A percentile compares a stretch with the other conserved stretches of the same genome.
phyloP scores from a whole-genome alignment of 1,140 invertebrate genomes.

The Leucophenga varia region DNA sequence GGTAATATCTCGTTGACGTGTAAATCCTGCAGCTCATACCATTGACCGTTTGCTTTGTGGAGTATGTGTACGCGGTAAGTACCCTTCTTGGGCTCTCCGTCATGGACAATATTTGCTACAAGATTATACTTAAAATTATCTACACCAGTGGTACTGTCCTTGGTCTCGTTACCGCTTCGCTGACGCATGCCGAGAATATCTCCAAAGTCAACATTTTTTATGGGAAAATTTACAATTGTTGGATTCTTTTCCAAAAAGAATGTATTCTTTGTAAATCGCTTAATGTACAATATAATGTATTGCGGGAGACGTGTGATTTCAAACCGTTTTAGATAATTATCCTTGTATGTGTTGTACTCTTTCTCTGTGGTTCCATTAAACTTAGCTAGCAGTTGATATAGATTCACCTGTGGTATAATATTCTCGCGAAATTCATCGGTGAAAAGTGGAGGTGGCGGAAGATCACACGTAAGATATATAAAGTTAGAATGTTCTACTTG shows the following conservation, averaged over 20 bases:
- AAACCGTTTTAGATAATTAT: constrained; percentile 96
- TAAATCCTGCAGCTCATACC: constrained; percentile 97
- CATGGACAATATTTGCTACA: constrained; percentile 97
- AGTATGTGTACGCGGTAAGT: constrained; percentile 95
- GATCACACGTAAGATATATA: constrained; percentile 93
- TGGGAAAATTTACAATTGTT: constrained; percentile 99
- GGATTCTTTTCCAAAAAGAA: constrained; percentile 99
- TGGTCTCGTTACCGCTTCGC: constrained; percentile 70
- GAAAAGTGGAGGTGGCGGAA: constrained; percentile 94
- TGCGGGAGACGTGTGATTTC: constrained; percentile 93
- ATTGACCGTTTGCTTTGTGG: constrained; percentile 86
- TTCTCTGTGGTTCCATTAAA: constrained; percentile 96
- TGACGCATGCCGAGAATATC: constrained; percentile 89
- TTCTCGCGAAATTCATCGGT: constrained; percentile 97
- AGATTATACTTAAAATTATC: constrained; percentile 95
- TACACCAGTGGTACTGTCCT: too few species aligned
- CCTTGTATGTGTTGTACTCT: constrained; percentile 99
- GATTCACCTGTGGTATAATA: constrained; percentile 97
- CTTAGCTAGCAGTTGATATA: constrained; percentile 90
- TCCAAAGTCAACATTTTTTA: constrained; percentile 97
- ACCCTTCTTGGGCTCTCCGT: constrained; percentile 91
- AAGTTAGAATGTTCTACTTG: constrained; percentile 87
- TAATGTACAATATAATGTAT: constrained; percentile 97
- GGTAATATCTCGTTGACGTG: constrained; percentile 97
- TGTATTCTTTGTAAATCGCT: constrained; percentile 98